Conservation (phyloP, 2,888 invertebrate species). For the Spodoptera picta region DNA sequence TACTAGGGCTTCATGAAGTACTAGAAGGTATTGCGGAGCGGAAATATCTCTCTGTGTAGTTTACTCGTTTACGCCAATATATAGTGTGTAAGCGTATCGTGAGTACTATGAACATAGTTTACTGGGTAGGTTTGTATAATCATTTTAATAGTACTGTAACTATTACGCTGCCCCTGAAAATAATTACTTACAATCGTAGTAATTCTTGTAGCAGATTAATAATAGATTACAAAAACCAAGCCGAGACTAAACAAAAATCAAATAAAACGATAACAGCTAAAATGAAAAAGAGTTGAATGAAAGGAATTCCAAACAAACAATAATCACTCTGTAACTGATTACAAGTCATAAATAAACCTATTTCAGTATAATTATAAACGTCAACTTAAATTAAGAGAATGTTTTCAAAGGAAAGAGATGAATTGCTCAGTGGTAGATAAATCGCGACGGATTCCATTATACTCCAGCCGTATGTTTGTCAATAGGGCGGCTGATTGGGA, state of each 20-base stretch:
- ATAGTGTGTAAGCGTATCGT: too few species aligned
- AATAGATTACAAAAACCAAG: constrained; percentile 18
- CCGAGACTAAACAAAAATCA: constrained; percentile 22
- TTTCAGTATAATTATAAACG: constrained; percentile 37
- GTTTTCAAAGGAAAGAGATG: constrained; percentile 66
- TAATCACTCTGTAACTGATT: constrained; percentile 35
- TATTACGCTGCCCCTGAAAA: too few species aligned
- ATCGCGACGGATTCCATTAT: constrained; percentile 81
- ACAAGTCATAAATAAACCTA: constrained; percentile 38
- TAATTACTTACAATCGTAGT: too few species aligned
- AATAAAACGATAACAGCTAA: constrained; percentile 22
- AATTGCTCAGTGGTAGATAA: constrained; percentile 67
- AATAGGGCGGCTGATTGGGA: constrained; percentile 84
- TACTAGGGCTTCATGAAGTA: constrained; percentile 13
- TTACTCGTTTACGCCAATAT: too few species aligned
- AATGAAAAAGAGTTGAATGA: constrained; percentile 23
- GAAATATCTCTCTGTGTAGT: too few species aligned
- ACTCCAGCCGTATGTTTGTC: constrained; percentile 84
- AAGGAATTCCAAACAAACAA: constrained; percentile 38
- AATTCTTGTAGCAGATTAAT: constrained; percentile 5
- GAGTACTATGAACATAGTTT: too few species aligned
- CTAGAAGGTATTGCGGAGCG: neutral
- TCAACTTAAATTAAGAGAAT: constrained; percentile 65
- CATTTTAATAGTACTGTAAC: too few species aligned
- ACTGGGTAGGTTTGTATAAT: too few species aligned